Evolutionary conservation across 2,888 invertebrate genomes (phyloP).

Genomic region (Coremacera marginata): DNA sequence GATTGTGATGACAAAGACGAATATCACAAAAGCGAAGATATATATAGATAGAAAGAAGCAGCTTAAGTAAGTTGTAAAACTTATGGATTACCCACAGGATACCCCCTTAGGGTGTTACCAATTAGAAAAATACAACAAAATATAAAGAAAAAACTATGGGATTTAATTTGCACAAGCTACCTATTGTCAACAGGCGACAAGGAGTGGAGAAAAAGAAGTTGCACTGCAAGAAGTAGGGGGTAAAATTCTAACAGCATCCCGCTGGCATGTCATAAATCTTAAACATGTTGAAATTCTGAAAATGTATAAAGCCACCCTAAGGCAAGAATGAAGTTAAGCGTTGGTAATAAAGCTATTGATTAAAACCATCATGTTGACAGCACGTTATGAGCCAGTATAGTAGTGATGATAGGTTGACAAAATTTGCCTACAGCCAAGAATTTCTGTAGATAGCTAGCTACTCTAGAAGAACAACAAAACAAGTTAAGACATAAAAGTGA

Average conservation of each 20-base stretch:
- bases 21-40: neutral
- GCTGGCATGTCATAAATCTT: constrained; percentile 46
- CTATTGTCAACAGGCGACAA: neutral
- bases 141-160: constrained; percentile 48
- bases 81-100: constrained; percentile 24
- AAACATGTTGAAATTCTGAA: neutral
- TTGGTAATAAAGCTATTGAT: neutral
- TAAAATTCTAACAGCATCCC: constrained; percentile 43
- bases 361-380: neutral
- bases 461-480: neutral
- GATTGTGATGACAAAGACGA: constrained; percentile 44
- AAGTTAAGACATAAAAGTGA: neutral
- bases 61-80: constrained; percentile 21
- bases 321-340: neutral
- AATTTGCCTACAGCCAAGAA: constrained; percentile 12
- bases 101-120: constrained; percentile 61
- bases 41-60: too few relatives aligned
- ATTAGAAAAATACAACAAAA: constrained; percentile 56
- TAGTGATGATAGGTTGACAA: constrained; percentile 14
- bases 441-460: neutral
- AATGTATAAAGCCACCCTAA: neutral
- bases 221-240: neutral
- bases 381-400: neutral
- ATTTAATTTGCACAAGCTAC: constrained; percentile 43
- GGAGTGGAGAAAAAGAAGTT: constrained; percentile 19